Evolutionary conservation across 2,797 vertebrate species (phyloP).

Genomic region (Hoplostethus atlanticus): DNA sequence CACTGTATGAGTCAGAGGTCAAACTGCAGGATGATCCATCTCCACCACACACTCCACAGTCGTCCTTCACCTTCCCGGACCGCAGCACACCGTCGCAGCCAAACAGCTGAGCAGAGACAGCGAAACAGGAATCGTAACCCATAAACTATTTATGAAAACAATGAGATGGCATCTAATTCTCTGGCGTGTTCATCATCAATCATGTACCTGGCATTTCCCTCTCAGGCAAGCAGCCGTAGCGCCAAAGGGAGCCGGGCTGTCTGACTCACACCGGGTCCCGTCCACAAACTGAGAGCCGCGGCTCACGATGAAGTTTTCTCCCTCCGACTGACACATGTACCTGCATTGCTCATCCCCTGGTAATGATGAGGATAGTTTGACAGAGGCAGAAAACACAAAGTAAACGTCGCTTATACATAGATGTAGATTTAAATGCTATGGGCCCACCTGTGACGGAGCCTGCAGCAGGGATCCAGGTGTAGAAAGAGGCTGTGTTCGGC

Average conservation of each 20-base stretch:
- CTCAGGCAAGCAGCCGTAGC: conserved; percentile 85
- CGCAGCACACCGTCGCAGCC: conserved; percentile 92
- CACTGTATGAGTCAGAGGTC: conserved; percentile 84
- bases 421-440: background rate
- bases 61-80: conserved; percentile 86
- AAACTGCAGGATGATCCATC: conserved; percentile 87
- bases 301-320: conserved; percentile 90
- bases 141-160: background rate
- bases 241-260: conserved; percentile 46
- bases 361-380: background rate
- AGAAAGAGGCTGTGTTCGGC: conserved; percentile 78
- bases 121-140: conserved; percentile 9
- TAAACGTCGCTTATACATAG: background rate
- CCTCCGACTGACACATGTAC: conserved; percentile 89
- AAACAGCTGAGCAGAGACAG: conserved; percentile 84
- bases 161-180: background rate
- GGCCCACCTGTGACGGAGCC: conserved; percentile 86
- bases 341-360: conserved; percentile 92
- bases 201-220: conserved; percentile 90
- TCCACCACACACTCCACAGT: conserved; percentile 91
- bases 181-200: conserved; percentile 2
- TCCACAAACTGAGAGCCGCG: conserved; percentile 90
- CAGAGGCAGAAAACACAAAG: background rate
- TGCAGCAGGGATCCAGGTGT: conserved; percentile 90
- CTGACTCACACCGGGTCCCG: conserved; percentile 91